phyloP scores from a whole-genome alignment of 2,888 invertebrate genomes.

The Trichogramma dendrolimi region DNA sequence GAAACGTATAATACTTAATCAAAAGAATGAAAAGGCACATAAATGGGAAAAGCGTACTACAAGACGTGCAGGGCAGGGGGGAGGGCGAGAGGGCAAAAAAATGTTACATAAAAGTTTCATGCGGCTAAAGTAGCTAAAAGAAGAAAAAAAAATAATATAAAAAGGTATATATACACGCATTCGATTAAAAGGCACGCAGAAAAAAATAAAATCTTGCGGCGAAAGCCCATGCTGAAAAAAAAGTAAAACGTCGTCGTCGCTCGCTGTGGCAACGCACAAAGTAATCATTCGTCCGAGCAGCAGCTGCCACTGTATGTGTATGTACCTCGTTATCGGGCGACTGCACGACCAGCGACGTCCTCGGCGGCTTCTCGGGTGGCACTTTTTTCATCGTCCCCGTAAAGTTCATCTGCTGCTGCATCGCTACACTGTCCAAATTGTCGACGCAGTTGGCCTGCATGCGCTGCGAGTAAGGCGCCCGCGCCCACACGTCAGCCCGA shows the following conservation, averaged over 20 bases:
- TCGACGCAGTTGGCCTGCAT: constrained; percentile 25
- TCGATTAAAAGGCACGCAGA: not conserved
- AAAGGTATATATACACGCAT: no score
- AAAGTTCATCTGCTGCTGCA: constrained; percentile 30
- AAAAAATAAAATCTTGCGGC: not conserved
- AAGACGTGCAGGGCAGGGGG: no score
- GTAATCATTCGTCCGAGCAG: not conserved
- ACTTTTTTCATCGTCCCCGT: constrained; percentile 49
- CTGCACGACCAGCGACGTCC: constrained; percentile 48
- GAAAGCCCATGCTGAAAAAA: not conserved
- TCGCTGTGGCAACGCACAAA: not conserved
- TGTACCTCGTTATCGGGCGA: constrained; percentile 50
- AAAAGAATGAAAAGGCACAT: no score
- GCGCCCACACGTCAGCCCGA: constrained; percentile 39
- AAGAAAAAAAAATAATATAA: no score
- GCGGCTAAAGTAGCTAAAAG: no score
- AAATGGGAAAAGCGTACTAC: no score
- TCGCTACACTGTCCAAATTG: constrained; percentile 34
- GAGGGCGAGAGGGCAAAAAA: no score
- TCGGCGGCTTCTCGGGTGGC: constrained; percentile 50
- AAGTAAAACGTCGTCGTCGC: no score
- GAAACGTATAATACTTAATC: no score
- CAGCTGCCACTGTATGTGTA: constrained; percentile 5
- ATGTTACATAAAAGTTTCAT: no score
- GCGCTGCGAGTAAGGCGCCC: constrained; percentile 39